These are phyloP conservation scores for Pampus argenteus DNA, from an alignment of 2,797 vertebrate species.

Conservation along the genomic window DNA sequence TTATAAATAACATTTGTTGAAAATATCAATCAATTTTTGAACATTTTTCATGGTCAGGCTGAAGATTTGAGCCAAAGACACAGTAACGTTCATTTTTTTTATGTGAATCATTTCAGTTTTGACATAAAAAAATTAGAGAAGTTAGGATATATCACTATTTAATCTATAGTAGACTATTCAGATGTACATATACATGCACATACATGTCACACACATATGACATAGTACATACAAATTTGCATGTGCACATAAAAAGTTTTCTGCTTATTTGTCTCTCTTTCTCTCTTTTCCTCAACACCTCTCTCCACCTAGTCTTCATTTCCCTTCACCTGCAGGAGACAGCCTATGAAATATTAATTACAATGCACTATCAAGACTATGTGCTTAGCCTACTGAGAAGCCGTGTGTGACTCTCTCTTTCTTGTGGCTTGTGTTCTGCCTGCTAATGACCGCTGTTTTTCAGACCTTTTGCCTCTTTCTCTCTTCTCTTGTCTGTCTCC, in stretches of 20 bases:
- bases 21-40: conserved; percentile 28
- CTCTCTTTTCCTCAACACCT: conserved; percentile 21
- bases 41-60: not conserved
- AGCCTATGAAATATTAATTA: conserved; percentile 80
- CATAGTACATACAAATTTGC: not conserved
- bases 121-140: not conserved
- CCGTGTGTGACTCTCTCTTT: conserved; percentile 45
- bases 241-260: not conserved
- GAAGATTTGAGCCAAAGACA: conserved; percentile 7
- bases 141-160: not conserved
- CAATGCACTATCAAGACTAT: conserved; percentile 64
- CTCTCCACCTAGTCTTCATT: conserved; percentile 48
- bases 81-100: not conserved
- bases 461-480: conserved; percentile 70
- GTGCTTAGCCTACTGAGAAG: conserved; percentile 70
- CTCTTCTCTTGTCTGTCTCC: conserved; percentile 34
- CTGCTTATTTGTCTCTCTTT: conserved; percentile 21
- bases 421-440: conserved; percentile 65
- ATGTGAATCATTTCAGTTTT: not conserved
- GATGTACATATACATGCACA: not conserved
- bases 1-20: conserved; percentile 17
- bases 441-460: conserved; percentile 75
- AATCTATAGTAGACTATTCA: not conserved
- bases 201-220: not conserved
- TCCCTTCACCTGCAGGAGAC: conserved; percentile 69